These are phyloP conservation scores for Rhopalosiphum nymphaeae DNA, from an alignment of 2,888 invertebrate species.

Conservation along the genomic window DNA sequence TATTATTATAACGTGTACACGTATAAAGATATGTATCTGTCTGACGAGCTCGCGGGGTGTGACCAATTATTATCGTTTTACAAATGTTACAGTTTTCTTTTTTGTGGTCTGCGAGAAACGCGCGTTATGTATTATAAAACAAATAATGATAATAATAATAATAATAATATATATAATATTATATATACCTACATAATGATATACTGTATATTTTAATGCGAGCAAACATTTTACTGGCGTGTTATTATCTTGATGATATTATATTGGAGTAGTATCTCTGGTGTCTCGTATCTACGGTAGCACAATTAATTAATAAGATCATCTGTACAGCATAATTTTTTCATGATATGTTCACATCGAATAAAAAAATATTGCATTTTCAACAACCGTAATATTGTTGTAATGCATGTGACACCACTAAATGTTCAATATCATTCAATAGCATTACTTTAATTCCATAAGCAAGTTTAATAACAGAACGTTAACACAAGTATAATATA, in stretches of 20 bases:
- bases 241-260: not conserved
- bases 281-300: not conserved
- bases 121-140: not conserved
- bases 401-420: not conserved
- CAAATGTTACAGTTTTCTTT: conserved; percentile 5
- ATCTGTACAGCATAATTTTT: not conserved
- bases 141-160: not conserved
- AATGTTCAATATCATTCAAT: not conserved
- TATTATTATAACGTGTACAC: not conserved
- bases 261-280: not conserved
- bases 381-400: not conserved
- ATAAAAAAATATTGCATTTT: not conserved
- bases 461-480: not conserved
- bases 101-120: not conserved
- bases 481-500: not conserved
- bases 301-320: too few species aligned
- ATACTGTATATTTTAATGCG: too few species aligned
- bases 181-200: too few species aligned
- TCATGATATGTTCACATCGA: not conserved
- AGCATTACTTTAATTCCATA: not conserved
- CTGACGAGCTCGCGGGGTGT: conserved; percentile 40
- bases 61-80: conserved; percentile 46
- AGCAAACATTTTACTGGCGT: too few species aligned
- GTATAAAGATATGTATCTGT: conserved; percentile 42
- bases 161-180: not conserved